A percentile compares a stretch with the other conserved stretches of the same genome.
These are phyloP conservation scores for Sycophila texana DNA, from an alignment of 2,888 invertebrate species.

Conservation along the genomic window DNA sequence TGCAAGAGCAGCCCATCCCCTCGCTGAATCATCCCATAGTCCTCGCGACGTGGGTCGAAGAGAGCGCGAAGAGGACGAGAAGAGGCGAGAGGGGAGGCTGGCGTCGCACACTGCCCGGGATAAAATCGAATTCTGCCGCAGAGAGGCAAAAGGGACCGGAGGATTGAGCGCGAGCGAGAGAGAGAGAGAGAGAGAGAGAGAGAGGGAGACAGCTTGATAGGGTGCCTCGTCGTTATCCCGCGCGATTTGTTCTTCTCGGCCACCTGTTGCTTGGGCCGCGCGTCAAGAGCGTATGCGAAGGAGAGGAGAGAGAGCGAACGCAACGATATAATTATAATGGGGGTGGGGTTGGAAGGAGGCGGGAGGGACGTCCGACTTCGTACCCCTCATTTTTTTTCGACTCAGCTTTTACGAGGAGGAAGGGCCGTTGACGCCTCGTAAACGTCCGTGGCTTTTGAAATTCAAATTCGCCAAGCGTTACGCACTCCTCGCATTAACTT, in stretches of 20 bases:
- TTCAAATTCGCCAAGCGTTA: slow-evolving; percentile 14
- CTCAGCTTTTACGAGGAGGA: background rate
- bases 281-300: slow-evolving; percentile 4
- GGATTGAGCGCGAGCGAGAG: background rate
- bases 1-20: too few species aligned
- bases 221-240: slow-evolving; percentile 64
- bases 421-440: background rate
- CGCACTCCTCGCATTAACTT: too few species aligned
- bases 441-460: slow-evolving; percentile 23
- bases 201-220: background rate
- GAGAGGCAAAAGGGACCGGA: background rate
- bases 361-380: background rate
- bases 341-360: background rate
- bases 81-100: background rate
- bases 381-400: background rate
- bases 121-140: slow-evolving; percentile 28
- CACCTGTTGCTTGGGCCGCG: slow-evolving; percentile 50
- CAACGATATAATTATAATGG: slow-evolving; percentile 36
- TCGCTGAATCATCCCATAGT: too few species aligned
- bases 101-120: background rate
- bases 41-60: too few species aligned
- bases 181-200: too few species aligned
- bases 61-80: background rate
- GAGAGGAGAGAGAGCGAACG: slow-evolving; percentile 7
- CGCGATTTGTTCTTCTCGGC: slow-evolving; percentile 67